phyloP scores from a whole-genome alignment of 2,797 vertebrate genomes.

The Mareca strepera region DNA sequence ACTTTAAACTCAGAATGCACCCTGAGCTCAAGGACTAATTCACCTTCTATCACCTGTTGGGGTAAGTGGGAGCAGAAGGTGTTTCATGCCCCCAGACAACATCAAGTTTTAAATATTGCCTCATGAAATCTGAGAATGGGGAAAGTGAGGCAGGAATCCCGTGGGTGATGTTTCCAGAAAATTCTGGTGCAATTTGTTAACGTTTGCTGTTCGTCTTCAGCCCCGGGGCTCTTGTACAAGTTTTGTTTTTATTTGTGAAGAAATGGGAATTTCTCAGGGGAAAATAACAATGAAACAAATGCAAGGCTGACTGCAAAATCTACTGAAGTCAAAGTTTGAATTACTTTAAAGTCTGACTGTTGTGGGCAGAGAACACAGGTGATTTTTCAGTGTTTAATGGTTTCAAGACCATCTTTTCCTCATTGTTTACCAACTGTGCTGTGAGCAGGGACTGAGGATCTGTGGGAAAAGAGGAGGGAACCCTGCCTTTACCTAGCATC shows the following conservation, averaged over 20 bases:
- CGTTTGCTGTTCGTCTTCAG: background rate
- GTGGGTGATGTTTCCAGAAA: background rate
- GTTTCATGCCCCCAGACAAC: rapidly evolving
- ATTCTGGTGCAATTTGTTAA: background rate
- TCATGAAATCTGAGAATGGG: background rate
- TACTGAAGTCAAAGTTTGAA: background rate
- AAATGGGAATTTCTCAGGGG: background rate
- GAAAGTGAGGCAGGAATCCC: background rate
- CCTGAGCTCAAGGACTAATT: background rate
- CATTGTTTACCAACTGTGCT: background rate
- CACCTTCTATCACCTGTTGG: background rate
- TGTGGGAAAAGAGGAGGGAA: background rate
- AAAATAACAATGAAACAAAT: rapidly evolving
- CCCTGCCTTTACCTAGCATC: background rate
- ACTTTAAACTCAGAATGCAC: background rate
- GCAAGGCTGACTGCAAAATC: background rate
- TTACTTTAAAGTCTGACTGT: background rate
- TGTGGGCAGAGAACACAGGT: background rate
- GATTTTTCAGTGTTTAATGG: background rate
- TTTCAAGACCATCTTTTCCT: background rate
- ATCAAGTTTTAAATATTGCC: background rate
- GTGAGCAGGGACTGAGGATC: background rate
- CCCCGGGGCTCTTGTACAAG: background rate
- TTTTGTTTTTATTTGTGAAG: background rate
- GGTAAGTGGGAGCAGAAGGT: background rate